Evolutionary conservation across 2,113 vertebrate species (phyloP), one percentile per base, ranked within the genome.

Genomic region (Grammomys dolichurus): DNA sequence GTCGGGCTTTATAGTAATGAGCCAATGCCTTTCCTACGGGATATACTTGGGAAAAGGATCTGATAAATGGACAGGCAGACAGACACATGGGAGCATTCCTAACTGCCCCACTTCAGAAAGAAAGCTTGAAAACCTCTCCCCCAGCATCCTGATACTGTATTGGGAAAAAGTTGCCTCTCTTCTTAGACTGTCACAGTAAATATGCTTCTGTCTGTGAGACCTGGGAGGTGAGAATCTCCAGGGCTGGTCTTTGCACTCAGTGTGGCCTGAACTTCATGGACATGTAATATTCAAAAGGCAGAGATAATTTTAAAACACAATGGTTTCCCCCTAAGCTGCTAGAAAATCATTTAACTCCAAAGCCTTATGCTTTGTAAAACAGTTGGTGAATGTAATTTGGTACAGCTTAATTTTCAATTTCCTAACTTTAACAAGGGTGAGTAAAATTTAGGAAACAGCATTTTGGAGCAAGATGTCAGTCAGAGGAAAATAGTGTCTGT

Each of bases 371-470:
- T 60, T 65, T 91, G 26, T 67, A 46, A 46, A 48, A 85, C 16
- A 63, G 3, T 43, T 51, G 16, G 22, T 13, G 3, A 54, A 67
- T 89, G 69, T 88, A 91, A 40, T 92, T 84, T 89, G 87, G 24
- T 85, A n/a, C 24, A 26, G 36, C 73, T 80, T 14, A 33, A 17
- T 40, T 77, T 46, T 89, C 73, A 87, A 40, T 22, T 48, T 81
- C 78, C 77, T 91, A 76, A 65, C 54, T 51, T 88, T 95, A 92
- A 80, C 11, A 63, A 80, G 7, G 26, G 12, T 51, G 43, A 82
- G 19, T 91, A 46, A 80, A 93, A 75, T 89, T 76, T 63, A 82
- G 80, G 31, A 94, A 94, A 92, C 65, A 20, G 28, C 67, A 77
- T 75, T 60, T 89, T 63, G 60, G 11, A 87, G 31, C 43, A 82